Evolutionary conservation across 92 coral and sea anemone genomes (phyloP).

Genomic region (Zoanthus sansibaricus): DNA sequence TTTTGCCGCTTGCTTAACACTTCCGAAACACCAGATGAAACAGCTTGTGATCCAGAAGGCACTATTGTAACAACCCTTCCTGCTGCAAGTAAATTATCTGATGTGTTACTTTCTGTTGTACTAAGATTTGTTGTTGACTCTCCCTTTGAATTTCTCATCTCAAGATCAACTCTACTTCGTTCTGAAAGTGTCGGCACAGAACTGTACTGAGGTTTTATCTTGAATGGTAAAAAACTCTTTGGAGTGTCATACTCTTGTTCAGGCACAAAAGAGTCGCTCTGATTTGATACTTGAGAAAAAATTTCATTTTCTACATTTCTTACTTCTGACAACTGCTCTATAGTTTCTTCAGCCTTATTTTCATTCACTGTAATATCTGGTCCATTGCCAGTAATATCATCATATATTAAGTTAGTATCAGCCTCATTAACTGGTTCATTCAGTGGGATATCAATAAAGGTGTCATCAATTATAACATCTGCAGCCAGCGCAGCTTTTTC

Average conservation of each 20-base stretch:
- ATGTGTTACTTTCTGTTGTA: conserved; percentile 12
- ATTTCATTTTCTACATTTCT: conserved; percentile 9
- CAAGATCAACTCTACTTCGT: conserved; percentile 75
- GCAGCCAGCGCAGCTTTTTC: conserved; percentile 69
- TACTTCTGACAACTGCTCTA: neutral
- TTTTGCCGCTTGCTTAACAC: conserved; percentile 33
- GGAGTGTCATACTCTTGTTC: conserved; percentile 30
- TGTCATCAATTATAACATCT: conserved; percentile 81
- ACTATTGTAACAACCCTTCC: neutral
- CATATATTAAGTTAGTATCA: neutral
- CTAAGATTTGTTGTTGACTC: conserved; percentile 1
- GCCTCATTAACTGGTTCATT: conserved; percentile 47
- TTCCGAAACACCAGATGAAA: conserved; percentile 13
- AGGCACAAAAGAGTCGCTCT: conserved; percentile 6
- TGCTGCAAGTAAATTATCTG: neutral
- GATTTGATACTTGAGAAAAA: conserved; percentile 27
- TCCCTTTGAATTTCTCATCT: conserved; percentile 39
- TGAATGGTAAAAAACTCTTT: conserved; percentile 80
- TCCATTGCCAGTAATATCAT: neutral
- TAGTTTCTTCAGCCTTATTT: neutral
- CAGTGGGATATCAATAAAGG: conserved; percentile 93
- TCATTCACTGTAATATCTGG: neutral
- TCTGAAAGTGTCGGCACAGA: conserved; percentile 84
- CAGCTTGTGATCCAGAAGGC: neutral
- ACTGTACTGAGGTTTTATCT: conserved; percentile 71